Percentiles rank a stretch among this genome's conserved stretches.
Conservation (phyloP, 2,888 invertebrate species). For the Lordiphosa andalusiaca region DNA sequence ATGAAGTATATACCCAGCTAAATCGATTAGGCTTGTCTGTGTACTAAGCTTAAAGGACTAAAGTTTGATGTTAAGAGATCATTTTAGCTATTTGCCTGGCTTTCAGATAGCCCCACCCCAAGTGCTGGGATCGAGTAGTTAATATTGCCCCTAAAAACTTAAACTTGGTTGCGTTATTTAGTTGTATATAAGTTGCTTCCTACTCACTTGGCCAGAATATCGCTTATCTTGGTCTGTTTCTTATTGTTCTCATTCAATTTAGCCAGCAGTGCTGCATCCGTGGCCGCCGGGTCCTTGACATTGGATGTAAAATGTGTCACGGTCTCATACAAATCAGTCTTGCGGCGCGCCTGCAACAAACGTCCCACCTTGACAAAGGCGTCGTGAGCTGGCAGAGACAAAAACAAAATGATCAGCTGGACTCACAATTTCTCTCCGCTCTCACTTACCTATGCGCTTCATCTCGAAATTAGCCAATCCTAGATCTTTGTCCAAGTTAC, state of each 20-base stretch:
- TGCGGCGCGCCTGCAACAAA: slow-evolving; percentile 84
- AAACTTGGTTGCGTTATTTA: too few species aligned
- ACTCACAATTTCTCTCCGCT: background rate
- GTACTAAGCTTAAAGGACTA: too few species aligned
- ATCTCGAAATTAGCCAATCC: slow-evolving; percentile 77
- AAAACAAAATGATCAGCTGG: background rate
- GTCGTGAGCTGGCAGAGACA: slow-evolving; percentile 82
- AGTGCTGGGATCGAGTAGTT: too few species aligned
- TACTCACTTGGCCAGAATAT: slow-evolving; percentile 83
- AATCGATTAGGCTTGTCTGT: too few species aligned
- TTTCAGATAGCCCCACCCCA: too few species aligned
- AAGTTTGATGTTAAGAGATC: too few species aligned
- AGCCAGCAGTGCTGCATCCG: slow-evolving; percentile 81
- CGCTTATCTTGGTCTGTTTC: slow-evolving; percentile 81
- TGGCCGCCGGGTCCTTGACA: slow-evolving; percentile 83
- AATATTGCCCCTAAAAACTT: too few species aligned
- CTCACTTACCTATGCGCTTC: slow-evolving; percentile 75
- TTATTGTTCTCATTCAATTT: slow-evolving; percentile 83
- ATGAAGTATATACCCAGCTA: too few species aligned
- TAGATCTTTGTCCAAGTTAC: slow-evolving; percentile 76
- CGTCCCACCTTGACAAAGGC: slow-evolving; percentile 85
- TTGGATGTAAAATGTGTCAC: slow-evolving; percentile 82
- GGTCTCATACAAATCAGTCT: slow-evolving; percentile 84
- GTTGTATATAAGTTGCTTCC: background rate
- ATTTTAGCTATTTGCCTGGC: too few species aligned